A percentile compares a stretch with the other conserved stretches of the same genome.
Conservation (phyloP, 2,797 vertebrate species). For the Glossophaga mutica region DNA sequence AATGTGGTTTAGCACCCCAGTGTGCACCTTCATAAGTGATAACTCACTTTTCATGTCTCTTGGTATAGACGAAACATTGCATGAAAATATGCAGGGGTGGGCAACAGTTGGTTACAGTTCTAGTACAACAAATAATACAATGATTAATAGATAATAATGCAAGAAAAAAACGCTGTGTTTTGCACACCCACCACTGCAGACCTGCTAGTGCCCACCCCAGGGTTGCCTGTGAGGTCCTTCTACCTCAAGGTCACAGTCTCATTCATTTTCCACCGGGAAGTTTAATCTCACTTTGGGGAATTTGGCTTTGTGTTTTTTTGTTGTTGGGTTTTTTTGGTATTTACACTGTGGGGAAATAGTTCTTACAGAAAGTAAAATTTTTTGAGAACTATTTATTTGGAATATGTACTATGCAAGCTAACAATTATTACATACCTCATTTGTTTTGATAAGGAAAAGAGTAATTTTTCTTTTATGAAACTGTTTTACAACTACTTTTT, state of each 20-base stretch:
- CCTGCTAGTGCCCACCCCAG: not conserved
- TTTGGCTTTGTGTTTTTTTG: not conserved
- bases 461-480: not conserved
- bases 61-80: not conserved
- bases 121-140: too few species aligned
- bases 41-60: not conserved
- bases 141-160: too few species aligned
- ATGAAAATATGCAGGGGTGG: not conserved
- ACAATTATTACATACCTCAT: not conserved
- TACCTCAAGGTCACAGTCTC: not conserved
- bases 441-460: not conserved
- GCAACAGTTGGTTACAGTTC: too few species aligned
- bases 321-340: not conserved
- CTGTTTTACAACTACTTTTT: not conserved
- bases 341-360: not conserved
- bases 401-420: not conserved
- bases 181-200: too few species aligned
- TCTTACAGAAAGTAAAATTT: not conserved
- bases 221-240: not conserved
- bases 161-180: too few species aligned
- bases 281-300: not conserved
- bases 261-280: constrained; percentile 18
- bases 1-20: not conserved
- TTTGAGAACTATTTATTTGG: not conserved
- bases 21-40: not conserved